Base-by-base conservation (phyloP, 2,888 invertebrate genomes). In the Amiota mariae region DNA sequence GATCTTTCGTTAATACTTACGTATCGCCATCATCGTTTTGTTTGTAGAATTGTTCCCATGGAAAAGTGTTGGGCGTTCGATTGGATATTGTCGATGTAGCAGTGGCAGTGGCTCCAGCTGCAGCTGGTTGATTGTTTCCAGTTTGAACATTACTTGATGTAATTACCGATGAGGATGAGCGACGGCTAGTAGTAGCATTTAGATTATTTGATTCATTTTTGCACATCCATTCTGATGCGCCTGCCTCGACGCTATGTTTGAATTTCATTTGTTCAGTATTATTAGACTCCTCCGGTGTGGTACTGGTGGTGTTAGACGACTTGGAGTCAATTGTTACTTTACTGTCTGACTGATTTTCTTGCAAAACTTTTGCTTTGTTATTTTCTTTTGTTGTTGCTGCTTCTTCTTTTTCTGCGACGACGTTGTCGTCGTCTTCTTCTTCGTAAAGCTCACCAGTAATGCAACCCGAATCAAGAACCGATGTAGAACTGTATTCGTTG, bases 21-120 rank as follows among this genome's bases (percentile, higher is more conserved):
- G 96, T 96, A 89, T 97, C 96, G 80, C 96, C 97, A 82, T 96
- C 95, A 78, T 94, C 93, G 88, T 96, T 94, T 84, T 95, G 96
- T 79, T 93, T 92, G 88, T 94, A 96, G 80, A 94, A 93, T 80
- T 93, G 90, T 83, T 93, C 92, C 92, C 94, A 93, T 70, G 87
- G 83, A 70, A 92, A 91, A 77, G 91, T 77, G 70, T 77, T 82
- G 63, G 84, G 75, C 77, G 79, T 71, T 79, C 90, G 79, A 90
- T 74, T 79, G 51, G 74, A 72, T 76, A 78, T 71, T 73, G 75
- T 72, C 61, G 77, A 77, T 73, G 80, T 74, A 68, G 70, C 8
- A 70, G 63, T 68, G 56, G 70, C 8, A 70, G 63, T 68, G 56
- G 59, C 61, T 70, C 73, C 67, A 70, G 71, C 13, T 70, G 54